phyloP scores from a whole-genome alignment of 2,797 vertebrate genomes.

The Siniperca obscura region DNA sequence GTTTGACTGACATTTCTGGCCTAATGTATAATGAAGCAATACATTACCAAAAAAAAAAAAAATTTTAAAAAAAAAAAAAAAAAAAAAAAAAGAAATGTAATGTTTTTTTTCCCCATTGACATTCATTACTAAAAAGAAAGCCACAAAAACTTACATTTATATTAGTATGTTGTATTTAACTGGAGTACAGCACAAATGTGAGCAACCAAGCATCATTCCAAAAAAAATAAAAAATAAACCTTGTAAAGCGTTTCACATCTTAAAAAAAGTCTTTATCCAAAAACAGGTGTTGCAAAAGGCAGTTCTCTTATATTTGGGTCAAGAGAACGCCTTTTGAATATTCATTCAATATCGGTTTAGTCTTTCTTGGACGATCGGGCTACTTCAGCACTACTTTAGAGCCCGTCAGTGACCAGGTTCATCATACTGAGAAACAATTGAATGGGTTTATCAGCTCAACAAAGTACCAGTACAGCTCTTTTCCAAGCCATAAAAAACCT shows the following conservation, averaged over 20 bases:
- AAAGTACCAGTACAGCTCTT: slow-evolving; percentile 1
- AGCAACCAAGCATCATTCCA: too few species aligned
- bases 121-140: too few species aligned
- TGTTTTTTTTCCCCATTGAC: too few species aligned
- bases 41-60: too few species aligned
- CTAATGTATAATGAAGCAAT: too few species aligned
- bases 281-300: neutral
- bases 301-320: neutral
- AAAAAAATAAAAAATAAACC: too few species aligned
- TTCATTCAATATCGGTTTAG: neutral
- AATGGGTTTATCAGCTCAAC: slow-evolving; percentile 8
- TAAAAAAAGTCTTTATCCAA: neutral
- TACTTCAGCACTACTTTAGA: neutral
- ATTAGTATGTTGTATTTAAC: too few species aligned
- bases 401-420: neutral
- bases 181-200: too few species aligned
- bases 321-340: neutral
- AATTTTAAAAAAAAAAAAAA: too few species aligned
- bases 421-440: neutral
- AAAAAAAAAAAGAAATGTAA: too few species aligned
- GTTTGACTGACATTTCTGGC: too few species aligned
- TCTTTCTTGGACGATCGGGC: neutral
- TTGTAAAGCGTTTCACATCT: slow-evolving; percentile 2
- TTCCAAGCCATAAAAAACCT: slow-evolving; percentile 1
- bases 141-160: too few species aligned